Conservation (phyloP, 1,140 invertebrate species). For the Heterodera schachtii region DNA sequence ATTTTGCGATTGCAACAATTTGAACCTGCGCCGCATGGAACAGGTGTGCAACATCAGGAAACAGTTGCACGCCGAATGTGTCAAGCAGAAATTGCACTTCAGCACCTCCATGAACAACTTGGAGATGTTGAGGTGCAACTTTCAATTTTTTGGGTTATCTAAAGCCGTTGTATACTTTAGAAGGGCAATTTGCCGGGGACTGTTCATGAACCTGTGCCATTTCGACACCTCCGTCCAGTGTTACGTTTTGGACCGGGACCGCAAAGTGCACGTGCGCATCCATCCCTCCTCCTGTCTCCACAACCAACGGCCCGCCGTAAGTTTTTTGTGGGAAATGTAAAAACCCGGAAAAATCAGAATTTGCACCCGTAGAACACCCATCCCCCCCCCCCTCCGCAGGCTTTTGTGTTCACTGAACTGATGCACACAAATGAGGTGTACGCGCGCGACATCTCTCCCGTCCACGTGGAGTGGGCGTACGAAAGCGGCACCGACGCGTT, state of each 20-base stretch:
- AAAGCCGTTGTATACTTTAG: conserved; percentile 54
- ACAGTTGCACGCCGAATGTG: conserved; percentile 80
- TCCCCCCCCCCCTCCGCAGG: conserved; percentile 68
- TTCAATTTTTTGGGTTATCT: background rate
- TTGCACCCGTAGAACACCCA: too few species aligned
- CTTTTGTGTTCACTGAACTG: conserved; percentile 86
- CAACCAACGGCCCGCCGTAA: conserved; percentile 14
- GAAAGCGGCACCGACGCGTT: conserved; percentile 12
- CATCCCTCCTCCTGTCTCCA: conserved; percentile 81
- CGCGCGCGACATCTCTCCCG: conserved; percentile 51
- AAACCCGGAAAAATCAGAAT: too few species aligned
- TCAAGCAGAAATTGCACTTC: conserved; percentile 70
- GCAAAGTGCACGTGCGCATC: conserved; percentile 75
- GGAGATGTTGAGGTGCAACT: conserved; percentile 38
- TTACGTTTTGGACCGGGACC: conserved; percentile 74
- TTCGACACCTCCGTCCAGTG: conserved; percentile 73
- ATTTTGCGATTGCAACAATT: conserved; percentile 88
- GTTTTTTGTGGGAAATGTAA: too few species aligned
- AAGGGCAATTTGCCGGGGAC: conserved; percentile 77
- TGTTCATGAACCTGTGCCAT: conserved; percentile 80
- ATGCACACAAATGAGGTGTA: conserved; percentile 82
- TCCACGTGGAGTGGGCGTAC: conserved; percentile 43
- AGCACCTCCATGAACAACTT: conserved; percentile 77
- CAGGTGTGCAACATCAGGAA: conserved; percentile 80
- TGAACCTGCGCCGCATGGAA: conserved; percentile 81